Evolutionary conservation across 2,888 invertebrate genomes (phyloP).

Genomic region (Patella depressa): DNA sequence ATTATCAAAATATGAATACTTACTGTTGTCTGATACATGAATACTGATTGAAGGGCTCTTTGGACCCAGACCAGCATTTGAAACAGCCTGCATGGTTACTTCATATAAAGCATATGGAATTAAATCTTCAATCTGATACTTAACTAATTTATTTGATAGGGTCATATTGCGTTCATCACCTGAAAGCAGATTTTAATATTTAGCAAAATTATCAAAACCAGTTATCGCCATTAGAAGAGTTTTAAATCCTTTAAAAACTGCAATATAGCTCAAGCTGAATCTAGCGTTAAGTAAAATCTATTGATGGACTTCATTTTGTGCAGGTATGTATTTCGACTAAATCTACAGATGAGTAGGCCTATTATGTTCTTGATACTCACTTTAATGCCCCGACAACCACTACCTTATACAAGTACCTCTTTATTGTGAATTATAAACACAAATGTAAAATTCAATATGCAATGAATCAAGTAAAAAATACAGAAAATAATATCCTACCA

Average conservation of each 20-base stretch:
- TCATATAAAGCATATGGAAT: conserved; percentile 38
- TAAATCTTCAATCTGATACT: conserved; percentile 36
- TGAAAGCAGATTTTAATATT: background rate
- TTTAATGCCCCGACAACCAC: too few species aligned
- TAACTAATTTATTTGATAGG: conserved; percentile 18
- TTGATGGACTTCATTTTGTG: too few species aligned
- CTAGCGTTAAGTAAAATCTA: too few species aligned
- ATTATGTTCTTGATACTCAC: too few species aligned
- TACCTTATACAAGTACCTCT: too few species aligned
- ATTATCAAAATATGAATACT: conserved; percentile 21
- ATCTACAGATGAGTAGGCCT: too few species aligned
- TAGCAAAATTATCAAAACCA: too few species aligned
- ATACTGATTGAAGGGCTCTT: conserved; percentile 37
- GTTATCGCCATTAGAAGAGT: too few species aligned
- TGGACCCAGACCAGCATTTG: conserved; percentile 44
- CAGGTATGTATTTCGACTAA: too few species aligned
- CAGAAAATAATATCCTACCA: conserved; percentile 34
- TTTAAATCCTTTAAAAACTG: too few species aligned
- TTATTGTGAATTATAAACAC: background rate
- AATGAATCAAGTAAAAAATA: conserved; percentile 3
- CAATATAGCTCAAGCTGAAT: too few species aligned
- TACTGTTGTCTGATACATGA: conserved; percentile 40
- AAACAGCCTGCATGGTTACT: conserved; percentile 42
- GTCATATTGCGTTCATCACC: conserved; percentile 9
- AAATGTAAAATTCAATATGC: background rate